These are phyloP conservation scores for Sebastiscus albofasciatus DNA, from an alignment of 2,797 vertebrate species.

Conservation along the genomic window DNA sequence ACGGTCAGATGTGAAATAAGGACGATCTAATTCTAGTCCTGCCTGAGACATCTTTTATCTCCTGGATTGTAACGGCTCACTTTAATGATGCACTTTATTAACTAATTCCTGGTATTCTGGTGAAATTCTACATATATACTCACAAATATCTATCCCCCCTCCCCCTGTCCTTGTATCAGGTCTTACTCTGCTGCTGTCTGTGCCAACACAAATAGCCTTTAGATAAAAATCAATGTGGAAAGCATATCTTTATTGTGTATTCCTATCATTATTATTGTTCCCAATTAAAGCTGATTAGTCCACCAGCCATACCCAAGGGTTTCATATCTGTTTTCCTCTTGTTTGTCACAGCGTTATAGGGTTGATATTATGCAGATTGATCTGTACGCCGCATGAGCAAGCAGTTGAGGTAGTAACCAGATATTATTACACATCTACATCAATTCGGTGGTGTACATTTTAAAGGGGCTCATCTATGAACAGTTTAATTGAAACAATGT, in stretches of 20 bases:
- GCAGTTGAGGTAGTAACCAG: background rate
- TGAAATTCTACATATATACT: background rate
- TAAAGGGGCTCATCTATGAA: background rate
- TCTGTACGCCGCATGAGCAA: constrained; percentile 7
- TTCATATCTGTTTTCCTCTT: constrained; percentile 19
- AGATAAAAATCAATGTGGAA: constrained; percentile 19
- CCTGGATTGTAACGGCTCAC: background rate
- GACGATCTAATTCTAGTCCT: constrained; percentile 22
- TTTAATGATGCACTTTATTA: constrained; percentile 1
- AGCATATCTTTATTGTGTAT: constrained; percentile 8
- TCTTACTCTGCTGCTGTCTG: background rate
- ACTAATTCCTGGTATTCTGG: background rate
- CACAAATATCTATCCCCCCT: background rate
- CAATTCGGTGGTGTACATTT: background rate
- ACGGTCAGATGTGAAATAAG: constrained; percentile 2
- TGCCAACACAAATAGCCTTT: constrained; percentile 27
- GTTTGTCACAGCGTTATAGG: constrained; percentile 2
- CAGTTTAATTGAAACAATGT: background rate
- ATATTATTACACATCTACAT: background rate
- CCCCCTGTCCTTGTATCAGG: background rate
- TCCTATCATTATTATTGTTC: constrained; percentile 1
- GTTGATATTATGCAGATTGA: background rate
- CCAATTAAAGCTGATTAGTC: constrained; percentile 16
- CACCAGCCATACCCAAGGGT: background rate
- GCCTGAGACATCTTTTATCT: constrained; percentile 10